Conservation (phyloP, 2,797 vertebrate species). For the Platyrinchus mystaceus region DNA sequence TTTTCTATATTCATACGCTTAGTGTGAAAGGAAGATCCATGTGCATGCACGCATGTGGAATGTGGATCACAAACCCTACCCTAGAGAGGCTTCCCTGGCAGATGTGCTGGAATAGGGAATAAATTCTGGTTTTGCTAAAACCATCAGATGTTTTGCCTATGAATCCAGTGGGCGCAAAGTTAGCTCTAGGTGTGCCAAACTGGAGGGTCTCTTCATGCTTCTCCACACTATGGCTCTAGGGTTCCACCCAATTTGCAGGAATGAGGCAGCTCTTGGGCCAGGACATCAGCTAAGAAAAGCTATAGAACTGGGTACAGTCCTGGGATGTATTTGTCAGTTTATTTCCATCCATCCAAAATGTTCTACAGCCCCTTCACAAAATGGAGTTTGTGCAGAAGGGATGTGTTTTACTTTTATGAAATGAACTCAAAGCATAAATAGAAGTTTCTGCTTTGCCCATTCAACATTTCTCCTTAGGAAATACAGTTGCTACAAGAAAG, state of each 20-base stretch:
- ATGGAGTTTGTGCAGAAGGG: neutral
- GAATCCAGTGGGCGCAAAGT: neutral
- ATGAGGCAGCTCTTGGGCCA: neutral
- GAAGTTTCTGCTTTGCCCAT: neutral
- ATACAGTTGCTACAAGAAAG: neutral
- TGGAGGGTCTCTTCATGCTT: neutral
- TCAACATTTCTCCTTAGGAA: neutral
- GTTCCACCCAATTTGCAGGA: neutral
- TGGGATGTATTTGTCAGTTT: neutral
- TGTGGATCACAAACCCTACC: neutral
- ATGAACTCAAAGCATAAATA: neutral
- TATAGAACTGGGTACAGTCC: too few species aligned
- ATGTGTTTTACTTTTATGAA: neutral
- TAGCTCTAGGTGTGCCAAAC: neutral
- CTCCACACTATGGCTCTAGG: neutral
- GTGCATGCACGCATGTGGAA: neutral
- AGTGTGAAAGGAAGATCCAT: neutral
- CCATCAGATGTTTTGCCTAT: neutral
- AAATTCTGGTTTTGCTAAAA: neutral
- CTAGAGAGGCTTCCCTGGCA: neutral
- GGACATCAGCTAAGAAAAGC: neutral
- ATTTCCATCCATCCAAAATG: neutral
- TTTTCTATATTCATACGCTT: neutral
- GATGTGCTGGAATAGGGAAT: neutral
- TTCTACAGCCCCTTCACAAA: neutral